Conservation (phyloP, 2,797 vertebrate genomes). For the Crypturellus tataupa region DNA sequence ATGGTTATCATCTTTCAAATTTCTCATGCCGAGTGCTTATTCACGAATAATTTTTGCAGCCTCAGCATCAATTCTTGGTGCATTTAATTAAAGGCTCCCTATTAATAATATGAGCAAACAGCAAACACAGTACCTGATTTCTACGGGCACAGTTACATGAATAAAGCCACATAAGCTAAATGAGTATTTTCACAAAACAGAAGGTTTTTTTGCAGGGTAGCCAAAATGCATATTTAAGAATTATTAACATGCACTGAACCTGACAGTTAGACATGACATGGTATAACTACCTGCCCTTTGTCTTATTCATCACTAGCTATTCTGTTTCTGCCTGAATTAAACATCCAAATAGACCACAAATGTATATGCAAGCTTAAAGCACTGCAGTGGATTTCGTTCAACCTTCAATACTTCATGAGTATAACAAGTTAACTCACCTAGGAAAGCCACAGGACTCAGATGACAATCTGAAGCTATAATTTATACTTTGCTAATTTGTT, state of each 20-base stretch:
- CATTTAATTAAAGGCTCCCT: background rate
- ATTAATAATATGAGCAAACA: background rate
- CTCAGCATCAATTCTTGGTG: background rate
- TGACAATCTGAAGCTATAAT: background rate
- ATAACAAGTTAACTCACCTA: background rate
- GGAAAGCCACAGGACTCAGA: background rate
- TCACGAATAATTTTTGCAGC: background rate
- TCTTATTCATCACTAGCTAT: background rate
- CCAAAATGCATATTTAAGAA: background rate
- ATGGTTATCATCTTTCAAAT: background rate
- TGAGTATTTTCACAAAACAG: background rate
- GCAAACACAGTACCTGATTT: background rate
- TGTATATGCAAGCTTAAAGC: background rate
- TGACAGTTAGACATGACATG: background rate
- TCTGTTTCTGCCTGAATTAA: background rate
- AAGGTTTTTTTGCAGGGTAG: background rate
- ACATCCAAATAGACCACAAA: background rate
- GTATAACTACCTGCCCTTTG: background rate
- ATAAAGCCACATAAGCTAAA: background rate
- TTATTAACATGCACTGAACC: constrained; percentile 26
- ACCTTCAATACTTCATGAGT: background rate
- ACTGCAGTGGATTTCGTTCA: background rate
- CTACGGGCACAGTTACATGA: background rate
- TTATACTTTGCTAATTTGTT: background rate
- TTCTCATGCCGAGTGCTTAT: background rate